Conservation (phyloP, 1,140 invertebrate species). For the Forficula auricularia region DNA sequence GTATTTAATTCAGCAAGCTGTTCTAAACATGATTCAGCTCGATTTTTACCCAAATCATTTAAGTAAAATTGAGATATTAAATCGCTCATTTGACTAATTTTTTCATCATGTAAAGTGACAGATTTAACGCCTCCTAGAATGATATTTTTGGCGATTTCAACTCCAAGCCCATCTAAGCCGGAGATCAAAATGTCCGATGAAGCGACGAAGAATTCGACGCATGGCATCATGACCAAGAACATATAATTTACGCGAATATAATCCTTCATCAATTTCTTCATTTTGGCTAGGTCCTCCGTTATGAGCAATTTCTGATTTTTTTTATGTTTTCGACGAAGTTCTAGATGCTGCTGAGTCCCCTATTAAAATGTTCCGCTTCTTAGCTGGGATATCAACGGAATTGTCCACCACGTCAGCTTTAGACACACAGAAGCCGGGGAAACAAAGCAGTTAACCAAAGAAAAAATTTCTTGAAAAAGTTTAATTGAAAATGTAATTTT, state of each 20-base stretch:
- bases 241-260: constrained; percentile 92
- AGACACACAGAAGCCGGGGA: constrained; percentile 32
- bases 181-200: constrained; percentile 82
- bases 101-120: constrained; percentile 83
- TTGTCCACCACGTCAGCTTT: constrained; percentile 64
- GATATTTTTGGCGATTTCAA: constrained; percentile 96
- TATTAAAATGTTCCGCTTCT: constrained; percentile 56
- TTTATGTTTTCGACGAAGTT: constrained; percentile 56
- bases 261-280: constrained; percentile 69
- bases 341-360: constrained; percentile 25
- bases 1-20: constrained; percentile 79
- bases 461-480: too few relatives aligned
- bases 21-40: constrained; percentile 61
- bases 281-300: constrained; percentile 34
- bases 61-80: constrained; percentile 81
- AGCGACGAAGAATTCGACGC: constrained; percentile 89
- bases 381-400: constrained; percentile 67
- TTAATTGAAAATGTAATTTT: too few relatives aligned
- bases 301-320: too few relatives aligned
- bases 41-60: constrained; percentile 69
- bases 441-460: too few relatives aligned
- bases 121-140: constrained; percentile 94
- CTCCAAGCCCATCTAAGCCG: constrained; percentile 83
- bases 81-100: constrained; percentile 36
- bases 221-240: constrained; percentile 95